Evolutionary conservation across 2,888 invertebrate species (phyloP), one percentile per base, ranked within the genome.

Genomic region (Syrista parreyssii): DNA sequence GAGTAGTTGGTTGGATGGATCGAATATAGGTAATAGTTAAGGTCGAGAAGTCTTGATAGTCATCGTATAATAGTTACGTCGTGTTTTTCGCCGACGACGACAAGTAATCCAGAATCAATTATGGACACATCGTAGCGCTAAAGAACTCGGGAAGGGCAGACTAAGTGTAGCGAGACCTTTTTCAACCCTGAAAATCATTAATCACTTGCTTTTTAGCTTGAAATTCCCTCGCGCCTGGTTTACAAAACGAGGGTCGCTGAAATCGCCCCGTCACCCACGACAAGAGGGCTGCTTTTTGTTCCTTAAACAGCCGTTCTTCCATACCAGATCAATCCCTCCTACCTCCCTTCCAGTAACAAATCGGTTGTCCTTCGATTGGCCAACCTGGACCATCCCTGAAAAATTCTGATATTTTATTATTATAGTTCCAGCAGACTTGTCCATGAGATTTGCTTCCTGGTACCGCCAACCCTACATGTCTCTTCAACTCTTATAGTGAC

Each of bases 201-300:
- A 91, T 91, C 91, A 91, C 88, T 83, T 80, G 88, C 88, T 89
- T 90, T 90, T 91, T 91, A 90, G 88, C 87, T 85, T 80, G 86
- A 88, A 90, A 90, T 89, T 89, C 90, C 90, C 89, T 90, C 86
- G 90, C 88, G 90, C 87, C 89, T 89, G 89, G 88, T 91, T 91
- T 89, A 88, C 89, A 88, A 85, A 87, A 88, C 86, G 87, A 88
- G 89, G 88, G 90, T 89, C 86, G 87, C 83, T 69, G 84, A 87
- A 89, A 88, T 84, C 85, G 90, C 89, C 85, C 85, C 86, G 90
- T 90, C 90, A 90, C 87, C 87, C 84, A 85, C 83, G 85, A 86
- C 87, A 85, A 84, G 86, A 87, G 89, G 86, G 86, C 84, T 82
- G 86, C 80, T 84, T 84, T 84, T 88, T 86, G 79, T 84, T 81